Evolutionary conservation across 2,888 invertebrate species (phyloP), one percentile per base, ranked within the genome.

Genomic region (Yponomeuta malinellus): DNA sequence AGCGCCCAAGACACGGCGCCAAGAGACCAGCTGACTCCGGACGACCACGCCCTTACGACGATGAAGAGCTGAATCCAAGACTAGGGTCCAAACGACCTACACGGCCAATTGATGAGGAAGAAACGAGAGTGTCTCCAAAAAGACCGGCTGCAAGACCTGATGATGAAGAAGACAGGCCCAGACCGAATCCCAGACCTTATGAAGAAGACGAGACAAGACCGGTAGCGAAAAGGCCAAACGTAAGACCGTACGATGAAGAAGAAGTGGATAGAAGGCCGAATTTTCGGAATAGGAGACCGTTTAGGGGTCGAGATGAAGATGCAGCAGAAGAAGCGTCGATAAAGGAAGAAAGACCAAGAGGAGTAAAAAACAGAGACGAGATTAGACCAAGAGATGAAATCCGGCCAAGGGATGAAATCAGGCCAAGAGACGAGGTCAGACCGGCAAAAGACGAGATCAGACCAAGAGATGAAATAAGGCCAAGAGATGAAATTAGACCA

Each of bases 221-320:
- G 4, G 88, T 86, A 10, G 84, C 87, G 2, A 78, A 82, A 71
- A 81, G 85, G 75, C 85, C 85, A 4, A 79, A 77, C 5, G 78
- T 78, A 63, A 85, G 86, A 74, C 84, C 87, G 6, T 78, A 85
- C 65, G 88, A 88, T 52, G 87, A 89, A n/a, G 88, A 86, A 15
- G 86, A 84, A 31, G 52, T 59, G 3, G 85, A 86, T 15, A 81
- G 82, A 71, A 83, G 79, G 31, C 78, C 74, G 33, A 75, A 78
- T 65, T 73, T 3, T 75, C 73, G n/a, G 75, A 75, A n/a, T 75
- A 77, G 82, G 71, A 79, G 76, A 71, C 76, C 76, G 5, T 72
- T 71, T 1, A 76, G 74, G 64, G 75, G 76, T 48, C 77, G 81
- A 73, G 72, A 76, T 31, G 79, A 79, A 69, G 78, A 75, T 66